Conservation (phyloP, 2,888 invertebrate genomes). For the Dioctria linearis region DNA sequence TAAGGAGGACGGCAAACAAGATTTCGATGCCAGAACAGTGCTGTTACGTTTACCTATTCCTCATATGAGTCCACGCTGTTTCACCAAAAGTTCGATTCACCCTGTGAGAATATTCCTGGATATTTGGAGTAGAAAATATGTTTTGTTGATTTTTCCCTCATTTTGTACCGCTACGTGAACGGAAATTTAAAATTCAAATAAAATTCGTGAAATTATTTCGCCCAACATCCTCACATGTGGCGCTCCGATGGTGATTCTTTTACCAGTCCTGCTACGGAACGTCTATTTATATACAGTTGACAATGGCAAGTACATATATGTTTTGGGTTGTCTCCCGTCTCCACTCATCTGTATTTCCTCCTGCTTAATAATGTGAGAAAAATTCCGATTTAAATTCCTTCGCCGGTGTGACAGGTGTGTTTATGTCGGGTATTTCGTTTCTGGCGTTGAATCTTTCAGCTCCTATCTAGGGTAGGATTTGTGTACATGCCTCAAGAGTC, state of each 20-base stretch:
- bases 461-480: conserved; percentile 24
- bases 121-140: conserved; percentile 55
- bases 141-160: conserved; percentile 54
- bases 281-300: background rate
- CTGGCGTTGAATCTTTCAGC: conserved; percentile 14
- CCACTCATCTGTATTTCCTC: background rate
- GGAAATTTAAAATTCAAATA: conserved; percentile 63
- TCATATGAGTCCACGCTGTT: conserved; percentile 3
- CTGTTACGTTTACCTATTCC: conserved; percentile 4
- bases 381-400: conserved; percentile 57
- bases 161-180: conserved; percentile 47
- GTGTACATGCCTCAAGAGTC: background rate
- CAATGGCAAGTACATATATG: background rate
- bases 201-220: conserved; percentile 53
- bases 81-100: conserved; percentile 16
- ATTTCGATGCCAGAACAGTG: background rate
- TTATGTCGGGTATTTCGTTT: conserved; percentile 54
- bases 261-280: background rate
- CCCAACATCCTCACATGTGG: conserved; percentile 43
- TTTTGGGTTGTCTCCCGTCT: conserved; percentile 34
- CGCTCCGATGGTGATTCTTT: conserved; percentile 29
- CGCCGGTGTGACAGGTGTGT: conserved; percentile 54
- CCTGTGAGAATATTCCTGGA: conserved; percentile 29
- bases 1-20: background rate
- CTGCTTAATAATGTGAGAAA: conserved; percentile 55